Base-by-base conservation (phyloP, 1,140 invertebrate genomes). In the Caerostris darwini region DNA sequence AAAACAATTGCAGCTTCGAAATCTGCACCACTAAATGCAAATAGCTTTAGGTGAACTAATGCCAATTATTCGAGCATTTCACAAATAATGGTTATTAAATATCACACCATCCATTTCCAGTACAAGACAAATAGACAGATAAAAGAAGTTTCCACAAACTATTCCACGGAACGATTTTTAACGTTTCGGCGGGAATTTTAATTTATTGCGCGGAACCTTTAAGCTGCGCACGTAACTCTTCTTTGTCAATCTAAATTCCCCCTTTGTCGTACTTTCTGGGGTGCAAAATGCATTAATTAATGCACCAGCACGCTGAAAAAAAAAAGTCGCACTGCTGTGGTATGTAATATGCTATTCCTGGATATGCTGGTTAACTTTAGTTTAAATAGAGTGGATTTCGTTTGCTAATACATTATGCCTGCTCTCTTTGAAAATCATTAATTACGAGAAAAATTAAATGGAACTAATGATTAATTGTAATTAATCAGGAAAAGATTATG, bases 21-120 rank as follows among this genome's bases (percentile, higher is more conserved):
- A 71, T 71, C 19, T 10, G 3, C 19, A 7, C 3, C n/a, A 3
- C n/a, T 19, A 3, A n/a, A 71, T 7, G 56, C 7, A 14, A 56
- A 54, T 83, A 56, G 17, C 81, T 56, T 53, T 7, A 17, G 6
- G 14, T 7, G 81, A 17, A 57, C 17, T 83, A n/a, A 83, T n/a
- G n/a, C 17, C 56, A 57, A 83, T 83, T 83, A 83, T 83, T n/a
- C 82, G 0, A 54, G 56, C 82, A 56, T 58, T 17, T 83, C n/a
- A 83, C 82, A 83, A 83, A 83, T 83, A 83, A 83, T 14, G 7
- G 82, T 83, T 83, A 83, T 83, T 83, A 83, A 58, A 83, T 83
- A 57, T 19, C 82, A 83, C 53, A 57, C 5, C 82, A 58, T 83
- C 57, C 82, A 83, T 83, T 19, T 19, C 53, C 14, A 14, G 54